Base-by-base conservation (phyloP, 2,888 invertebrate genomes). In the Nomada fabriciana region DNA sequence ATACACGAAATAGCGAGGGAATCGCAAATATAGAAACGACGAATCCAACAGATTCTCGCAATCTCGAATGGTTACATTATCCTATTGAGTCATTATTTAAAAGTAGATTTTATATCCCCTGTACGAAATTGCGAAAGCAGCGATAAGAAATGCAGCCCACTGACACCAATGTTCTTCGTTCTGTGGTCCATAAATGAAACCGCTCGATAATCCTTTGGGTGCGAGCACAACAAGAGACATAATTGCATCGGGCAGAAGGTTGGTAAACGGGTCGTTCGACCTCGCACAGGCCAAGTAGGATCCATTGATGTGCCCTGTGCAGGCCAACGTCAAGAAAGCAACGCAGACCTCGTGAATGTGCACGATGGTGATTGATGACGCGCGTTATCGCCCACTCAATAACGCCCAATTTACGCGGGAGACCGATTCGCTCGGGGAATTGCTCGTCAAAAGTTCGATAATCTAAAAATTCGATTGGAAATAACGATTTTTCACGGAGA, bases 251-350 rank as follows among this genome's bases (percentile, higher is more conserved):
- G 79, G 80, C 68, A 81, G 83, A 86, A 76, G 69, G 71, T 79
- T 80, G 72, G 79, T 72, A 78, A 88, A 85, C 78, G 86, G 78
- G 52, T 67, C 76, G 61, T 70, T 60, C 67, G 73, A 75, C 59
- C 75, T 59, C 60, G 36, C 76, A 60, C 61, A 53, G 23, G 55
- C 60, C 82, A 70, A 74, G 80, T 82, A 71, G 84, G 77, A 73
- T 80, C 80, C 83, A 85, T 87, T 89, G 76, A 80, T 70, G 5
- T 36, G 80, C 76, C 88, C 74, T 87, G 91, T 91, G 89, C 91
- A 90, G 91, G 91, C 91, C 91, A 92, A 91, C 90, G 90, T 87
- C 89, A 91, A 89, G 91, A 90, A 91, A 91, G 91, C 90, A 90
- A 91, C 47, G 15, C 89, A 90, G 87, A 5, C 83, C 75, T 18